phyloP scores from a whole-genome alignment of 2,888 invertebrate species.

The Andrena praecox region DNA sequence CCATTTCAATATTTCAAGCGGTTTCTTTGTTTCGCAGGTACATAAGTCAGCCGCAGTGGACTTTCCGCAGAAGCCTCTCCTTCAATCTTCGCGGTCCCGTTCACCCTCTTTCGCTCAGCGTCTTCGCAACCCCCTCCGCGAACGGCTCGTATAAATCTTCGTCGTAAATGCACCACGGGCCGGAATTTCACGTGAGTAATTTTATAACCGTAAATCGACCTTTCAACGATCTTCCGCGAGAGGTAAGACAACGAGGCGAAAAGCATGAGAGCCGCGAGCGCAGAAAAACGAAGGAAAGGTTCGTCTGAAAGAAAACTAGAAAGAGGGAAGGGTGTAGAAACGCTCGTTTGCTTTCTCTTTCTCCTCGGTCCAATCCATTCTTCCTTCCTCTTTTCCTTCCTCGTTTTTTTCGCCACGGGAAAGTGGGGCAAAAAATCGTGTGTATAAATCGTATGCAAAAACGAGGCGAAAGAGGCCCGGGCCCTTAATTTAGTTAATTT shows the following conservation, averaged over 20 bases:
- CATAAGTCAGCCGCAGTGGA: constrained; percentile 12
- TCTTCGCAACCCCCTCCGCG: not conserved
- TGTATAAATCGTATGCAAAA: constrained; percentile 83
- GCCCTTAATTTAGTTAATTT: constrained; percentile 85
- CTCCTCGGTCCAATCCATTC: not conserved
- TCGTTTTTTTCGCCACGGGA: not conserved
- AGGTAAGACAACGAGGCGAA: constrained; percentile 40
- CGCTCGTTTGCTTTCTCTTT: constrained; percentile 28
- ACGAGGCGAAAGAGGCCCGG: constrained; percentile 75
- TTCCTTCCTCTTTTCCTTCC: not conserved
- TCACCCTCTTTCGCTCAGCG: constrained; percentile 9
- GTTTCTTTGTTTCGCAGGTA: not conserved
- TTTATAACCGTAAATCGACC: constrained; percentile 84
- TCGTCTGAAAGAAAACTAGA: constrained; percentile 28
- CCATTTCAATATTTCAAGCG: not conserved
- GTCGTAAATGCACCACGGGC: constrained; percentile 68
- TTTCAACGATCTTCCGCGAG: constrained; percentile 80
- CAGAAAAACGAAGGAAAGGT: constrained; percentile 40
- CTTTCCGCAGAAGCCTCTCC: constrained; percentile 19
- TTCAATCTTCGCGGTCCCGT: constrained; percentile 22
- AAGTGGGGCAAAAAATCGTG: constrained; percentile 65
- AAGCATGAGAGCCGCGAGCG: constrained; percentile 25
- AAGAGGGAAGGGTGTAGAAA: constrained; percentile 27
- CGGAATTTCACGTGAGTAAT: constrained; percentile 82
- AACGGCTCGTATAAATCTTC: constrained; percentile 72